Conservation (phyloP, 2,888 invertebrate genomes). For the Yponomeuta evonymella region DNA sequence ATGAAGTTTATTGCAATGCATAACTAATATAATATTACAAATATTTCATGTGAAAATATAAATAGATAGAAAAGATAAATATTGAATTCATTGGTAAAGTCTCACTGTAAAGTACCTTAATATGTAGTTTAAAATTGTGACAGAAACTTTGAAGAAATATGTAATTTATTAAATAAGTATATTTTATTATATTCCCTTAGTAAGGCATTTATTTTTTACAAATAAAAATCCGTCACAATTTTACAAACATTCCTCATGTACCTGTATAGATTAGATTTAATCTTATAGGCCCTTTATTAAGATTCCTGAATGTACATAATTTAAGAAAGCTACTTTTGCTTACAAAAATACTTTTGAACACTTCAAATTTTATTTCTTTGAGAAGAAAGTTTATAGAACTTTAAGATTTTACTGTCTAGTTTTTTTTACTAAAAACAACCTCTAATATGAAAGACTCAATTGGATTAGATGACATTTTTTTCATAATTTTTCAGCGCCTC, state of each 20-base stretch:
- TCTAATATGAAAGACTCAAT: no score
- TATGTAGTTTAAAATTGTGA: neutral
- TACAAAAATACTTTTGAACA: neutral
- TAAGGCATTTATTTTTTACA: neutral
- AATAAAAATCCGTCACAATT: neutral
- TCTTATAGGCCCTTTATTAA: neutral
- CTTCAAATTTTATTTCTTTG: no score
- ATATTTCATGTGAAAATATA: neutral
- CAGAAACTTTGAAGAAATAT: neutral
- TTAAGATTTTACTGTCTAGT: no score
- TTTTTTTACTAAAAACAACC: no score
- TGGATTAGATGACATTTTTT: no score
- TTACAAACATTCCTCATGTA: conserved; percentile 21
- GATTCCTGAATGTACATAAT: neutral
- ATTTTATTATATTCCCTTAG: neutral
- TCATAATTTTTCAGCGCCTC: no score
- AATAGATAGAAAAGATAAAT: conserved; percentile 10
- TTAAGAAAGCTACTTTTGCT: neutral
- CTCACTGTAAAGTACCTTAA: neutral
- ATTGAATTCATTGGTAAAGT: conserved; percentile 21
- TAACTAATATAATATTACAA: neutral
- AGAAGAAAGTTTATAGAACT: no score
- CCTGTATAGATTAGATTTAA: conserved; percentile 26
- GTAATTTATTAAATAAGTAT: neutral
- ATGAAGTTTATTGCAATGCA: neutral